These are phyloP conservation scores for Morelia viridis DNA, from an alignment of 2,797 vertebrate species.

Conservation along the genomic window DNA sequence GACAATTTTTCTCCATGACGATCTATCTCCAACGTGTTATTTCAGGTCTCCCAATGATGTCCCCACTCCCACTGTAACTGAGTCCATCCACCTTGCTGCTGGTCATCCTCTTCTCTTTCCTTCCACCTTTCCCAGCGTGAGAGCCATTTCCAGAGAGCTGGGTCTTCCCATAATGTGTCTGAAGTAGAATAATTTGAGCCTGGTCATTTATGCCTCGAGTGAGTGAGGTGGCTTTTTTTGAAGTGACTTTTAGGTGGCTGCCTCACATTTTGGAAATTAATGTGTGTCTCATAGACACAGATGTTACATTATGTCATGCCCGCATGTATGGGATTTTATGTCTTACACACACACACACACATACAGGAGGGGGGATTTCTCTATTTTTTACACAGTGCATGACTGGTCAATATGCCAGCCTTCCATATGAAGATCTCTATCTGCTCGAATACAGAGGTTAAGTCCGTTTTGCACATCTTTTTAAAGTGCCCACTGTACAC, in stretches of 20 bases:
- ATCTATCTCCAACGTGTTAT: too few relatives aligned
- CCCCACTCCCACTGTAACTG: too few relatives aligned
- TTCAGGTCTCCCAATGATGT: too few relatives aligned
- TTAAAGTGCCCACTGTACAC: background rate
- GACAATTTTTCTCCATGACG: too few relatives aligned
- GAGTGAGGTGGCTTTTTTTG: background rate
- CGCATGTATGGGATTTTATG: background rate
- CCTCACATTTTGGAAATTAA: background rate
- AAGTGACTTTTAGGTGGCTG: background rate
- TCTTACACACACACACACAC: background rate
- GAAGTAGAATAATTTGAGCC: too few relatives aligned
- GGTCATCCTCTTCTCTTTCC: too few relatives aligned
- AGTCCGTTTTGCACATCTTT: background rate
- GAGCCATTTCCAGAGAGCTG: too few relatives aligned
- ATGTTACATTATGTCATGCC: background rate
- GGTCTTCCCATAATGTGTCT: too few relatives aligned
- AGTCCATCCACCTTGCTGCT: too few relatives aligned
- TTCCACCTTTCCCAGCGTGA: too few relatives aligned
- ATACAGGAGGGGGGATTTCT: background rate
- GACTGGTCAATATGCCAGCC: background rate
- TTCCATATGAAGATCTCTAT: background rate
- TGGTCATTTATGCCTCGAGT: background rate
- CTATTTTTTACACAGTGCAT: background rate
- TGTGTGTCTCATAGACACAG: background rate
- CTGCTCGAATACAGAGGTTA: background rate